Conservation (phyloP, 53 echinoderm and acorn worm genomes). For the Apostichopus leukothele region DNA sequence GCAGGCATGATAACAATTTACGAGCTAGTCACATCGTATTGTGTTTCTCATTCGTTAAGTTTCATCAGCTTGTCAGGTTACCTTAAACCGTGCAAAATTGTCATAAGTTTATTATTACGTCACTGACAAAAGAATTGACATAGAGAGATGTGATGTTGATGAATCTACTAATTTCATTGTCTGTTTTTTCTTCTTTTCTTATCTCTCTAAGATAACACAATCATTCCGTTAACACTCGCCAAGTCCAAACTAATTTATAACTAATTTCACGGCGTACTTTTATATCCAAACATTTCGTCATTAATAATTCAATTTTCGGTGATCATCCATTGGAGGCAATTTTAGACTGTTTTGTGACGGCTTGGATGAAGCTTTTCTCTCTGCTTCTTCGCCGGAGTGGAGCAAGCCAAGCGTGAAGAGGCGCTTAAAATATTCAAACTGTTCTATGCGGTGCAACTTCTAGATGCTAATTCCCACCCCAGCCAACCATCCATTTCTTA, state of each 20-base stretch:
- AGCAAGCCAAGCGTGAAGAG: constrained; percentile 21
- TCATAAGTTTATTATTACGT: background rate
- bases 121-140: constrained; percentile 20
- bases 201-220: constrained; percentile 17
- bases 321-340: constrained; percentile 34
- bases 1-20: constrained; percentile 8
- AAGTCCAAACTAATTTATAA: constrained; percentile 45
- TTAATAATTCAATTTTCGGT: constrained; percentile 43
- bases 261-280: constrained; percentile 46
- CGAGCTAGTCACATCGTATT: constrained; percentile 12
- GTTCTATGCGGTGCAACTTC: constrained; percentile 22
- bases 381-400: background rate
- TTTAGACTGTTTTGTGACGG: constrained; percentile 42
- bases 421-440: constrained; percentile 47
- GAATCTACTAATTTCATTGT: constrained; percentile 41
- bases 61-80: constrained; percentile 10
- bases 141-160: constrained; percentile 17
- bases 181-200: background rate
- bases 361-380: background rate
- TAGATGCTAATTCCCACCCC: constrained; percentile 34
- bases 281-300: constrained; percentile 38
- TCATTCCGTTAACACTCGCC: constrained; percentile 20
- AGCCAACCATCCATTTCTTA: constrained; percentile 37
- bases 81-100: background rate
- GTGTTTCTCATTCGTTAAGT: background rate